These are phyloP conservation scores for Oligia fasciuncula DNA, from an alignment of 2,888 invertebrate species.

Conservation along the genomic window DNA sequence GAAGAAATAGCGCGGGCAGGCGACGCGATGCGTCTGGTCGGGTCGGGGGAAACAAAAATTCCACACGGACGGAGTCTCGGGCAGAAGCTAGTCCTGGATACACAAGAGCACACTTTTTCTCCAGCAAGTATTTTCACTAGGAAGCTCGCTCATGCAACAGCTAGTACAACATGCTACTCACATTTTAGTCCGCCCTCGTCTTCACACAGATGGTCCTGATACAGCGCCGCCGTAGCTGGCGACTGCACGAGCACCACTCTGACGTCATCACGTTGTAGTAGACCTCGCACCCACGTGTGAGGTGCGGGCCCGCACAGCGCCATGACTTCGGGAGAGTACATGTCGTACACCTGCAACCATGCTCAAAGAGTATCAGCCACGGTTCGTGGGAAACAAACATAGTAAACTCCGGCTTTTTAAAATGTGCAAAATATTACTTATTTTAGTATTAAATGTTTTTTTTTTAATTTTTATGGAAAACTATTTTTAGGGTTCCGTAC, in stretches of 20 bases:
- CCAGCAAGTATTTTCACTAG: not conserved
- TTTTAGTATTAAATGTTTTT: not conserved
- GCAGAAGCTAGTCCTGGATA: not conserved
- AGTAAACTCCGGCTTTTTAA: not conserved
- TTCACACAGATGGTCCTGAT: conserved; percentile 21
- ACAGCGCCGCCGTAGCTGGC: conserved; percentile 73
- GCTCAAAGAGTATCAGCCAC: not conserved
- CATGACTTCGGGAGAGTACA: conserved; percentile 68
- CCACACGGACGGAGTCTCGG: too few relatives aligned
- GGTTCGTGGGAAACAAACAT: not conserved
- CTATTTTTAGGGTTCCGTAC: too few relatives aligned
- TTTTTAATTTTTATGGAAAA: too few relatives aligned
- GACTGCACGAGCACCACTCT: conserved; percentile 81
- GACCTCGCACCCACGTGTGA: conserved; percentile 68
- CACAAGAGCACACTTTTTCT: not conserved
- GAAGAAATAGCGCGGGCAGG: too few relatives aligned
- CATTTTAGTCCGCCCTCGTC: conserved; percentile 6
- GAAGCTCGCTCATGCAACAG: not conserved
- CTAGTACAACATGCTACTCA: conserved; percentile 7
- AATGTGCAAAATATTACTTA: not conserved
- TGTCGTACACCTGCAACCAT: conserved; percentile 76
- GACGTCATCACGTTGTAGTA: conserved; percentile 58
- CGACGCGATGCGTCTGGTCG: too few relatives aligned
- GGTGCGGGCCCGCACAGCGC: conserved; percentile 72
- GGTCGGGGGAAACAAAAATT: too few relatives aligned